A percentile compares a stretch with the other conserved stretches of the same genome.
Conservation (phyloP, 1,140 invertebrate species). For the Hyles euphorbiae region DNA sequence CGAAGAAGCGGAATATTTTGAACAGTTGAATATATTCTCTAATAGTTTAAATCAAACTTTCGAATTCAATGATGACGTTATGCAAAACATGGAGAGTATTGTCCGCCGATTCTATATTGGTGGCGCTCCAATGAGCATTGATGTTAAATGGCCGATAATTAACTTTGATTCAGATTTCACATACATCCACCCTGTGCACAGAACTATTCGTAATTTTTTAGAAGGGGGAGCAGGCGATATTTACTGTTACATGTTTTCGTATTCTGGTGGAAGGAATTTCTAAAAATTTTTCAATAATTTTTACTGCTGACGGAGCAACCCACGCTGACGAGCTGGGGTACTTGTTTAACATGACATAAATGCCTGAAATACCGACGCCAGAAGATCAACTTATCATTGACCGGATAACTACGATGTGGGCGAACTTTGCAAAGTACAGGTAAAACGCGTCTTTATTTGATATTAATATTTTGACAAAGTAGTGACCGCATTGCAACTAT, state of each 20-base stretch:
- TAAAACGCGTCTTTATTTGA: conserved; percentile 12
- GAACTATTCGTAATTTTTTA: conserved; percentile 28
- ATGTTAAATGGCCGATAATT: conserved; percentile 19
- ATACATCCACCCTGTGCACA: conserved; percentile 33
- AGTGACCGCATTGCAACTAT: too few species aligned
- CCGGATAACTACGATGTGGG: conserved; percentile 41
- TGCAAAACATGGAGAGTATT: conserved; percentile 13
- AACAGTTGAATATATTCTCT: conserved; percentile 20
- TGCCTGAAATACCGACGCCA: conserved; percentile 10
- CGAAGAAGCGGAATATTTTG: conserved; percentile 16
- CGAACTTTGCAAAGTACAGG: conserved; percentile 45
- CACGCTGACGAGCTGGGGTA: conserved; percentile 38
- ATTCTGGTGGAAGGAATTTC: conserved; percentile 29
- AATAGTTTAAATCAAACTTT: conserved; percentile 23
- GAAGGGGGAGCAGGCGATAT: conserved; percentile 28
- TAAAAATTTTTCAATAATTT: conserved; percentile 10
- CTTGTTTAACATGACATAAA: conserved; percentile 24
- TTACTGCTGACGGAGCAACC: conserved; percentile 15
- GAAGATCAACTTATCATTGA: conserved; percentile 34
- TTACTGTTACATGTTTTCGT: conserved; percentile 37
- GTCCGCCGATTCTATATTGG: conserved; percentile 37
- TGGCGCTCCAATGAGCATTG: conserved; percentile 18
- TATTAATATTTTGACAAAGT: too few species aligned
- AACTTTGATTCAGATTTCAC: conserved; percentile 33
- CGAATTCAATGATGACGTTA: conserved; percentile 17